Conservation (phyloP, 2,797 vertebrate genomes). For the Delichon dasypus region DNA sequence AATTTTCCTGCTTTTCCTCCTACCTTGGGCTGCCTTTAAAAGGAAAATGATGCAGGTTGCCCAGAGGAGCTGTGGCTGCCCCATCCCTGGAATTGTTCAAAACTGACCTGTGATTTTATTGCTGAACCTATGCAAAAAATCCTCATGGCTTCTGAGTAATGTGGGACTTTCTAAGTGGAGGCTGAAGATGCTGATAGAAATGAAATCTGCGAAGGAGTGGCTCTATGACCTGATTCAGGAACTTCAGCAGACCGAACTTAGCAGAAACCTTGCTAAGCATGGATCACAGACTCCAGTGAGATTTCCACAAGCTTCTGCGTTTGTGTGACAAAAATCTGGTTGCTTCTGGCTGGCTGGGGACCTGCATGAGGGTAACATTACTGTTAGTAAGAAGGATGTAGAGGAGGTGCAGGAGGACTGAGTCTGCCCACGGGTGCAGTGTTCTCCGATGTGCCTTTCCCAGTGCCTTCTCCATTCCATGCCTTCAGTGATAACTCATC, state of each 20-base stretch:
- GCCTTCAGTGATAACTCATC: neutral
- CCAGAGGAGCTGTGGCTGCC: neutral
- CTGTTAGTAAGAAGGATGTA: neutral
- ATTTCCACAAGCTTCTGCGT: neutral
- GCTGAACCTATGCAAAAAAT: neutral
- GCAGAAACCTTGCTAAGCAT: neutral
- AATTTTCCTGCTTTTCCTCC: neutral
- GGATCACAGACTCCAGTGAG: neutral
- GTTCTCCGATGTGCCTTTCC: neutral
- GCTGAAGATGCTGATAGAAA: neutral
- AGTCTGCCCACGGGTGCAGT: neutral
- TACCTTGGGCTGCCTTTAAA: neutral
- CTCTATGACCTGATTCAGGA: neutral
- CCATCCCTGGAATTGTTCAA: neutral
- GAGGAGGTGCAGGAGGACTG: neutral
- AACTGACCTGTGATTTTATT: neutral
- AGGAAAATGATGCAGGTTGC: too few species aligned
- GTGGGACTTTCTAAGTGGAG: neutral
- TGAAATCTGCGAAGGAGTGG: neutral
- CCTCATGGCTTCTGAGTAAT: neutral
- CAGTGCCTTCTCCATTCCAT: neutral
- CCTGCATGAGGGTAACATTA: too few species aligned
- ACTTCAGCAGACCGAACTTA: neutral
- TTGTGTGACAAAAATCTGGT: neutral
- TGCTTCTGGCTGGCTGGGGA: neutral